Base-by-base conservation (phyloP, 2,113 vertebrate genomes). In the Eurystomus gularis region DNA sequence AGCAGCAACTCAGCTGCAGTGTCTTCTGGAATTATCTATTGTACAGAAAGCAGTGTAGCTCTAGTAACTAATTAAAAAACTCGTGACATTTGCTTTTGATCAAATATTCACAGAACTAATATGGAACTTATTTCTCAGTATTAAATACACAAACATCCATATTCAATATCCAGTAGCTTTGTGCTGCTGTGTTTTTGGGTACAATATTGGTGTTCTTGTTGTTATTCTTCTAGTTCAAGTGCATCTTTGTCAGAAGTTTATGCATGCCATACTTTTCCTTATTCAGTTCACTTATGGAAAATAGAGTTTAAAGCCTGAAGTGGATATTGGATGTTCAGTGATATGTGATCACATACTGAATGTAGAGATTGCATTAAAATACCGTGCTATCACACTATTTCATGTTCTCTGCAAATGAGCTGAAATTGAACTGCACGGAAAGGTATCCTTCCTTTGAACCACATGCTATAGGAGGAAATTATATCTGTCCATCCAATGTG, bases 151-250 rank as follows among this genome's bases (percentile, higher is more conserved):
- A 77, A 90, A 21, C 72, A 85, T 18, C 9, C 0, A 1, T 35
- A 9, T 71, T 52, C 20, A 44, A 58, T 64, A 77, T 9, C 15
- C 6, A 51, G 9, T 75, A 25, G 9, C 23, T 61, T 77, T 64
- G 15, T 49, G 29, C 8, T 60, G 26, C 23, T 55, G 19, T 1
- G 42, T 54, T 62, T 42, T 5, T 1, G 8, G 26, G 3, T 2
- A 5, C 24, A 42, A 11, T 17, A 35, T 19, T 42, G 10, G 13
- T 8, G 35, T 49, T 57, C 24, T 44, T 49, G 0, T 44, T 72
- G 1, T 55, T 90, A 1, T 40, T 64, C 31, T 9, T 87, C 14
- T 9, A 46, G 3, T 2, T 94, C 17, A 65, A 26, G 4, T 40
- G 2, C 42, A 5, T 31, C 49, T 88, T 70, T 35, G 2, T 66